Evolutionary conservation across 2,888 invertebrate species (phyloP).

Genomic region (Zhuqinia jingwanae): DNA sequence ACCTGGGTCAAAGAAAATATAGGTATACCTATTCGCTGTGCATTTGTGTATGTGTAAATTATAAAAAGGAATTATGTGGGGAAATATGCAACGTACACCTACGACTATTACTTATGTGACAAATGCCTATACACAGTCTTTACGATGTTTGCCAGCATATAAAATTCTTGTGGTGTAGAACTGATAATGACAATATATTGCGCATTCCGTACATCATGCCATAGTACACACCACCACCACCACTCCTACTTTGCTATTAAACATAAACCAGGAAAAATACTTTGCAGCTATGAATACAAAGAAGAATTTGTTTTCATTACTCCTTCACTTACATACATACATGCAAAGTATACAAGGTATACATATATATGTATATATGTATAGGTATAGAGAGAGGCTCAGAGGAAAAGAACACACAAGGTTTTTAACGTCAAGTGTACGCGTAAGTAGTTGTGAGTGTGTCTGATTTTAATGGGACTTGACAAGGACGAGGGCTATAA

Average conservation of each 20-base stretch:
- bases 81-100: too few species aligned
- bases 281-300: conserved; percentile 39
- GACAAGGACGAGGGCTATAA: conserved; percentile 79
- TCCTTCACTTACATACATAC: background rate
- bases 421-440: conserved; percentile 65
- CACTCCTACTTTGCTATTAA: background rate
- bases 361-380: background rate
- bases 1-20: too few species aligned
- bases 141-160: too few species aligned
- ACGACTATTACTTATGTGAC: too few species aligned
- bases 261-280: conserved; percentile 29
- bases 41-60: too few species aligned
- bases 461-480: conserved; percentile 79
- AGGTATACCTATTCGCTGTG: too few species aligned
- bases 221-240: background rate
- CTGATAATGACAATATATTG: conserved; percentile 48
- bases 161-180: background rate
- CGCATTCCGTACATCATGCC: conserved; percentile 7
- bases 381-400: background rate
- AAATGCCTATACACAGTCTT: too few species aligned
- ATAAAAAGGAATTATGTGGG: too few species aligned
- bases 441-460: conserved; percentile 58
- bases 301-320: conserved; percentile 40
- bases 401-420: conserved; percentile 21
- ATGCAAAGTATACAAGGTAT: conserved; percentile 17